Percentiles rank a stretch among this genome's conserved stretches.
These are phyloP conservation scores for Rhinolophus sinicus DNA, from an alignment of 2,113 vertebrate genomes.

Conservation along the genomic window DNA sequence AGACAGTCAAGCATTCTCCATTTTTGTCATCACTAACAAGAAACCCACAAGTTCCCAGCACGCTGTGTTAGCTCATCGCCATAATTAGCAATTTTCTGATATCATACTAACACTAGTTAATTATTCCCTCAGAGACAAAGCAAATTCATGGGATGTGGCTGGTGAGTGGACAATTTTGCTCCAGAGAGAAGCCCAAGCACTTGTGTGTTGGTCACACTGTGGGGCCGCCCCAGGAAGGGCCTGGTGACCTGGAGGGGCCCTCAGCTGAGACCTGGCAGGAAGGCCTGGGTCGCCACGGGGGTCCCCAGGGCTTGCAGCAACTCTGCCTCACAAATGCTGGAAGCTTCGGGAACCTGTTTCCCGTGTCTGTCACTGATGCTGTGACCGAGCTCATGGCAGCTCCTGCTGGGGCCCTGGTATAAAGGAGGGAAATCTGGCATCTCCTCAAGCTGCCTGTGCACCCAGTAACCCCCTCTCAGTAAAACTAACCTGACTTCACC, in stretches of 20 bases:
- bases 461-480: no score
- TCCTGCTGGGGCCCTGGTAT: rapidly evolving
- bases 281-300: rapidly evolving
- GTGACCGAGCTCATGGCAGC: background rate
- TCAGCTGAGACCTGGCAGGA: rapidly evolving
- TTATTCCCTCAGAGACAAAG: conserved; percentile 64
- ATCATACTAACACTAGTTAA: conserved; percentile 45
- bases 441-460: no score
- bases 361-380: background rate
- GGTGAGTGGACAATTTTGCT: background rate
- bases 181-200: background rate
- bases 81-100: conserved; percentile 68
- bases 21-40: conserved; percentile 45
- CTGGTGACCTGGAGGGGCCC: rapidly evolving
- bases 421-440: background rate
- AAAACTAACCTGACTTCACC: no score
- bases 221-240: background rate
- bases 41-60: conserved; percentile 18
- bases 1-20: conserved; percentile 30
- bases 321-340: background rate
- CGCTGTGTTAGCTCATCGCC: background rate
- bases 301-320: background rate
- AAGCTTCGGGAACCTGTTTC: no score
- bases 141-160: background rate
- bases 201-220: background rate